Evolutionary conservation across 2,888 invertebrate genomes (phyloP).

Genomic region (Sinodicranocentrus sp.): DNA sequence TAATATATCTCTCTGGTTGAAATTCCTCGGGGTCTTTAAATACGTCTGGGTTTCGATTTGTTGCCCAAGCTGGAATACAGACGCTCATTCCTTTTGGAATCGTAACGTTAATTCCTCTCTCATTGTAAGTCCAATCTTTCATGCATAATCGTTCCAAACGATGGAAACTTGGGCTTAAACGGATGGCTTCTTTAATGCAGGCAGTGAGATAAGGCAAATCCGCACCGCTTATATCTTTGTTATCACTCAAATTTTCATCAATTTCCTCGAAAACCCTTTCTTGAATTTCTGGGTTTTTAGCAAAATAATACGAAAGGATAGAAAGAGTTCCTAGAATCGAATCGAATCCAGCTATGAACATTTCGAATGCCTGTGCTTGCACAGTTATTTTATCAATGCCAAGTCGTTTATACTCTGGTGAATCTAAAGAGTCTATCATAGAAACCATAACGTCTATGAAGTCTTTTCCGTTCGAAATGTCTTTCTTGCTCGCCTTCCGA

Average conservation of each 20-base stretch:
- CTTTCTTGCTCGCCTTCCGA: conserved; percentile 11
- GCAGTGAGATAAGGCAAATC: conserved; percentile 41
- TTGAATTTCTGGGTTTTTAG: conserved; percentile 39
- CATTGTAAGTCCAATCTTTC: conserved; percentile 50
- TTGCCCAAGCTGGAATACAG: conserved; percentile 49
- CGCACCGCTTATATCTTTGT: neutral
- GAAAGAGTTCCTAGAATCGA: conserved; percentile 35
- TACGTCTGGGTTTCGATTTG: conserved; percentile 62
- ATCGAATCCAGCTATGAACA: conserved; percentile 65
- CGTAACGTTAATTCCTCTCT: conserved; percentile 37
- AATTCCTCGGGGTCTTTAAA: conserved; percentile 64
- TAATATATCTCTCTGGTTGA: conserved; percentile 57
- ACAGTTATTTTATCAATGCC: conserved; percentile 47
- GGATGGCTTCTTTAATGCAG: conserved; percentile 44
- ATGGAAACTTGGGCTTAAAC: conserved; percentile 41
- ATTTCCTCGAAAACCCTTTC: conserved; percentile 41
- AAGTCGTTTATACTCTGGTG: conserved; percentile 50
- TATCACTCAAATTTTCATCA: conserved; percentile 26
- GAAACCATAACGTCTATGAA: conserved; percentile 57
- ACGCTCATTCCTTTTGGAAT: conserved; percentile 68
- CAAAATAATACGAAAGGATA: conserved; percentile 40
- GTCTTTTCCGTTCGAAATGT: conserved; percentile 42
- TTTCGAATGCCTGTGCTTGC: conserved; percentile 64
- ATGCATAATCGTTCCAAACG: conserved; percentile 32
- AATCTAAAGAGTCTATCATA: conserved; percentile 55